Conservation (phyloP, 2,797 vertebrate species). For the Diceros bicornis region DNA sequence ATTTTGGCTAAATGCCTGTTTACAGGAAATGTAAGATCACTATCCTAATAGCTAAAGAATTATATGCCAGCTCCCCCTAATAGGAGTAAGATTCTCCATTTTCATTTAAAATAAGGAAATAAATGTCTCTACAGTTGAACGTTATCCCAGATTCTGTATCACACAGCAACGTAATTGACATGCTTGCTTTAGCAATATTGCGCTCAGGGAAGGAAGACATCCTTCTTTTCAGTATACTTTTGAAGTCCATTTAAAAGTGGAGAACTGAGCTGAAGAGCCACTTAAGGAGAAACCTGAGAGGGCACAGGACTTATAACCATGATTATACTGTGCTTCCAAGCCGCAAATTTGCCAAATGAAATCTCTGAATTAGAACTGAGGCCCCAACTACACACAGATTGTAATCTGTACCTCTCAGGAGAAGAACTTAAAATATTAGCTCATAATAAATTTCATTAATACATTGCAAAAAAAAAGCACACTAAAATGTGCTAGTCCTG, state of each 20-base stretch:
- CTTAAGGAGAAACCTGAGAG: constrained; percentile 30
- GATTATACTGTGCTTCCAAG: not conserved
- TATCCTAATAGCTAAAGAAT: constrained; percentile 24
- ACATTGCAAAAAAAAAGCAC: not conserved
- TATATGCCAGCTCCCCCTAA: not conserved
- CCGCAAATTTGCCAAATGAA: constrained; percentile 44
- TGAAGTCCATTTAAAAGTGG: constrained; percentile 49
- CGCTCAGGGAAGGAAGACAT: constrained; percentile 20
- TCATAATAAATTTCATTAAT: not conserved
- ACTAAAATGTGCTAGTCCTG: not conserved
- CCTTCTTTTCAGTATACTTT: constrained; percentile 50
- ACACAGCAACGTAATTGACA: constrained; percentile 10
- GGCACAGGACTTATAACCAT: not conserved
- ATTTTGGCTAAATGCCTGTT: constrained; percentile 10
- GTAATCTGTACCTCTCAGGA: not conserved
- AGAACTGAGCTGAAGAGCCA: constrained; percentile 27
- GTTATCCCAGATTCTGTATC: constrained; percentile 40
- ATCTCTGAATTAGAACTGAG: constrained; percentile 51
- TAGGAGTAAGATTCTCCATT: constrained; percentile 29
- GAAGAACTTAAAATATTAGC: not conserved
- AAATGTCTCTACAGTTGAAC: constrained; percentile 41
- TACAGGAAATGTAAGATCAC: constrained; percentile 54
- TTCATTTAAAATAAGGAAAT: constrained; percentile 72
- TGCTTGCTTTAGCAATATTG: constrained; percentile 2
- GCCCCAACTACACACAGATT: not conserved